Conservation (phyloP, 2,113 vertebrate species). For the Carassius carassius region DNA sequence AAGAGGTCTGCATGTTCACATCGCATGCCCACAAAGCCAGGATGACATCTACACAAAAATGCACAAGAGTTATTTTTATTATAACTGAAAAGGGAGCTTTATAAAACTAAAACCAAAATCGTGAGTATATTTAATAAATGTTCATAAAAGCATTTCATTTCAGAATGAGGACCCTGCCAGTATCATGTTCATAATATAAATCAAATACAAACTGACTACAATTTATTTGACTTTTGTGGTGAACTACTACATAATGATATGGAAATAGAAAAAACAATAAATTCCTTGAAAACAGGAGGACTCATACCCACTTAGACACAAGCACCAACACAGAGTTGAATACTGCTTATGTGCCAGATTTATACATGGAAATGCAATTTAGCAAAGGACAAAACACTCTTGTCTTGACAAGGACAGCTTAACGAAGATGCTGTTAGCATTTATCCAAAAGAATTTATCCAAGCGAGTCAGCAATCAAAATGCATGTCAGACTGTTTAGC, state of each 20-base stretch:
- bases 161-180: not conserved
- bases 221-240: not conserved
- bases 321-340: constrained; percentile 2
- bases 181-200: not conserved
- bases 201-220: not conserved
- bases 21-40: constrained; percentile 85
- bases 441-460: constrained; percentile 26
- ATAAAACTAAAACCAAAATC: not conserved
- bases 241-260: not conserved
- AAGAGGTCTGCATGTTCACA: constrained; percentile 94
- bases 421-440: not conserved
- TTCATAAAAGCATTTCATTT: not conserved
- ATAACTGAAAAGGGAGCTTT: not conserved
- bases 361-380: constrained; percentile 42
- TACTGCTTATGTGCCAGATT: constrained; percentile 6
- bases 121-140: too few species aligned
- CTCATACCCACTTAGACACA: not conserved
- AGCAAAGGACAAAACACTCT: constrained; percentile 30
- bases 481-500: not conserved
- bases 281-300: not conserved
- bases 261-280: too few species aligned
- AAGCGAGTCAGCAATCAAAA: constrained; percentile 33
- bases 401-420: constrained; percentile 43
- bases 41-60: constrained; percentile 79
- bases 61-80: not conserved